A percentile compares a stretch with the other conserved stretches of the same genome.
These are phyloP conservation scores for Bubo blakistoni DNA, from an alignment of 2,113 vertebrate species.

Conservation along the genomic window DNA sequence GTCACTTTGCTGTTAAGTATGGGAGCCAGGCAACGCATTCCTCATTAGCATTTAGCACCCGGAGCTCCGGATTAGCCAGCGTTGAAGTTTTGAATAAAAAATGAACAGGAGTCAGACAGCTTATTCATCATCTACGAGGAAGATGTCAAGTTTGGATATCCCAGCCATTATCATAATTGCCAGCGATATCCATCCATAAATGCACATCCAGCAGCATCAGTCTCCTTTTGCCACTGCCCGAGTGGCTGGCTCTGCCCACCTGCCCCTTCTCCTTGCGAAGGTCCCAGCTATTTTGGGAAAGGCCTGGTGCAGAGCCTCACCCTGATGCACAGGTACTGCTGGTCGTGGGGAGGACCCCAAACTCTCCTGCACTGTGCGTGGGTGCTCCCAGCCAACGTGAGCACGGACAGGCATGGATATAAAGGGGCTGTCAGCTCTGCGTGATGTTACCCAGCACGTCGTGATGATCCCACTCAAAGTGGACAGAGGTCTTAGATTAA, in stretches of 20 bases:
- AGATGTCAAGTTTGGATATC: constrained; percentile 29
- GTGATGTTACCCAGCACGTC: accelerated
- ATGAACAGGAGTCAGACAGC: constrained; percentile 44
- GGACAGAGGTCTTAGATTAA: not conserved
- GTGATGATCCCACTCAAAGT: accelerated
- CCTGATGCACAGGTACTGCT: not conserved
- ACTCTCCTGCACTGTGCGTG: accelerated
- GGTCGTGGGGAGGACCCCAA: accelerated
- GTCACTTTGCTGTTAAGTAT: constrained; percentile 10
- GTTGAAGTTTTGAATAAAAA: constrained; percentile 50
- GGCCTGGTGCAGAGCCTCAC: not conserved
- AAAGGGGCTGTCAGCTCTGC: accelerated
- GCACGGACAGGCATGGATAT: accelerated
- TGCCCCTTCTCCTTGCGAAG: not conserved
- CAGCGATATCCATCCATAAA: not conserved
- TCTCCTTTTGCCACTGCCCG: not conserved
- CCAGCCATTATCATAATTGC: constrained; percentile 42
- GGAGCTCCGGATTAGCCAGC: not conserved
- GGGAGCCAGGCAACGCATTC: not conserved
- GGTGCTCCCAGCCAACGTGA: not conserved
- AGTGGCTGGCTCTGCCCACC: not conserved
- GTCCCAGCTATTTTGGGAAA: not conserved
- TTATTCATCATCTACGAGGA: constrained; percentile 47
- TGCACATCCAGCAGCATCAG: not conserved
- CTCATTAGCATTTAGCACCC: constrained; percentile 36